Evolutionary conservation across 92 coral and sea anemone species (phyloP).

Genomic region (Siderastrea radians): DNA sequence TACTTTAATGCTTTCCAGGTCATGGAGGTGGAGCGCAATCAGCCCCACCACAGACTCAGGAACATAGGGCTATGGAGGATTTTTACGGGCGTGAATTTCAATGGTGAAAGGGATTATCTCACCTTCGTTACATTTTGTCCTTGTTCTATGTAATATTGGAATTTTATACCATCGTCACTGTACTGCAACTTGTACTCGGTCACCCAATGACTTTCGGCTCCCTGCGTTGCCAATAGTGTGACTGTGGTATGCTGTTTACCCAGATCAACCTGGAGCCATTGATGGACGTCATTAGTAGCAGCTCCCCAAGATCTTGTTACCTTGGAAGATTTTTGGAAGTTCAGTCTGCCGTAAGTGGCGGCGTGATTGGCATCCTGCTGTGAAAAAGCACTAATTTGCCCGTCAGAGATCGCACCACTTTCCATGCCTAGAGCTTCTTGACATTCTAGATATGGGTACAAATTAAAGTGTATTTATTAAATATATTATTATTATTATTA

Average conservation of each 20-base stretch:
- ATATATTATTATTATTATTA: too few species aligned
- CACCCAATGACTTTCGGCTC: slow-evolving; percentile 7
- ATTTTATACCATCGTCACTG: slow-evolving; percentile 4
- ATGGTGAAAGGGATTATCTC: not conserved
- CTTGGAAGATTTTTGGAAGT: not conserved
- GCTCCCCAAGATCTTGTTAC: slow-evolving; percentile 17
- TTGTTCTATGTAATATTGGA: not conserved
- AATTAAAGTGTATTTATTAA: too few species aligned
- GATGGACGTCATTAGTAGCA: not conserved
- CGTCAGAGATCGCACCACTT: not conserved
- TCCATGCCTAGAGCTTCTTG: slow-evolving; percentile 15
- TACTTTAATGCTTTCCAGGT: too few species aligned
- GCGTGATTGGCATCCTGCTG: not conserved
- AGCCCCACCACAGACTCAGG: too few species aligned
- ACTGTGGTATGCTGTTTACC: not conserved
- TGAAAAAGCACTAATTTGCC: slow-evolving; percentile 34
- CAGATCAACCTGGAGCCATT: slow-evolving; percentile 32
- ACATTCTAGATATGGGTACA: not conserved
- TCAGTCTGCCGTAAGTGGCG: slow-evolving; percentile 3
- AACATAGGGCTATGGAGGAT: too few species aligned
- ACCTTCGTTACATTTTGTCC: not conserved
- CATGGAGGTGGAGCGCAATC: too few species aligned
- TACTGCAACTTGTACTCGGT: slow-evolving; percentile 10
- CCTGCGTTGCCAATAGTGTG: slow-evolving; percentile 29
- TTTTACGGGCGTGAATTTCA: too few species aligned